Evolutionary conservation across 2,888 invertebrate species (phyloP).

Genomic region (Euzophera pinguis): DNA sequence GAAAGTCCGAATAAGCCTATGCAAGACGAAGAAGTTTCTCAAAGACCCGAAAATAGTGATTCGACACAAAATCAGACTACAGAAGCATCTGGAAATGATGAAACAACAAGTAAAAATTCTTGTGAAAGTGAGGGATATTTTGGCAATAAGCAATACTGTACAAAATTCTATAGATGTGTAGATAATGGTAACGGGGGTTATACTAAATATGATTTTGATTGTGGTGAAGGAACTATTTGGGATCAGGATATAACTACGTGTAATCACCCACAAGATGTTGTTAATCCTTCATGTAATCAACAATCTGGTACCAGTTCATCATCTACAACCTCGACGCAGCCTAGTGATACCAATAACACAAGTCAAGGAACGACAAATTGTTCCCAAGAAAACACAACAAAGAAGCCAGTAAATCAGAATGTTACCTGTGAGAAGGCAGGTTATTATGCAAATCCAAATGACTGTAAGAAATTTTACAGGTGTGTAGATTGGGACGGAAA

Average conservation of each 20-base stretch:
- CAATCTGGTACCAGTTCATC: conserved; percentile 25
- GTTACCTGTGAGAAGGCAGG: conserved; percentile 79
- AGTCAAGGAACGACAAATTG: conserved; percentile 21
- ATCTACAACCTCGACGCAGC: conserved; percentile 23
- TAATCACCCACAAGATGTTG: conserved; percentile 67
- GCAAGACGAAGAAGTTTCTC: conserved; percentile 34
- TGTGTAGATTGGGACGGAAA: conserved; percentile 82
- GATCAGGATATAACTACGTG: conserved; percentile 76
- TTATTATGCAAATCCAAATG: conserved; percentile 79
- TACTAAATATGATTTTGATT: conserved; percentile 81
- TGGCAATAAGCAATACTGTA: conserved; percentile 80
- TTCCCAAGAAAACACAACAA: conserved; percentile 33
- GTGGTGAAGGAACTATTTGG: conserved; percentile 86
- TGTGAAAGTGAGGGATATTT: conserved; percentile 82
- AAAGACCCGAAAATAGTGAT: conserved; percentile 26
- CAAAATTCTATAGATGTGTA: conserved; percentile 85
- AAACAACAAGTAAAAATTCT: conserved; percentile 33
- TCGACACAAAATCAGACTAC: conserved; percentile 29
- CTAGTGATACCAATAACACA: conserved; percentile 14
- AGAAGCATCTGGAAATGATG: conserved; percentile 26
- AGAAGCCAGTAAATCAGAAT: conserved; percentile 43
- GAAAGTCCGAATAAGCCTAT: conserved; percentile 31
- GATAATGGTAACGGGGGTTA: conserved; percentile 80
- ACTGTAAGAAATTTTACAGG: conserved; percentile 83
- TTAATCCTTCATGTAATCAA: conserved; percentile 50